Base-by-base conservation (phyloP, 2,797 vertebrate species). In the Bucorvus abyssinicus region DNA sequence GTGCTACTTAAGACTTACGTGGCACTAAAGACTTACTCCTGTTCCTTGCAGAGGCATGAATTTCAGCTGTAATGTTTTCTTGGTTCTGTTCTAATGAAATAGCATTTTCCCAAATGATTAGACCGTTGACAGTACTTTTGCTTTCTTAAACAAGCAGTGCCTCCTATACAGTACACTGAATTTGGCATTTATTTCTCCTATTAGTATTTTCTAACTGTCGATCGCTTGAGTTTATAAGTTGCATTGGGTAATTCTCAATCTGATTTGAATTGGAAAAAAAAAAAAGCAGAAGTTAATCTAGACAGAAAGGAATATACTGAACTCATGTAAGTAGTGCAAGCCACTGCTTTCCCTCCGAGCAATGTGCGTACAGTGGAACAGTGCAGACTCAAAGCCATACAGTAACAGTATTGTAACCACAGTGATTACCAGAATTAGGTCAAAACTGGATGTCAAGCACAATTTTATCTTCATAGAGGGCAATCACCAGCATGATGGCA, bases 401-500 rank as follows among this genome's bases (percentile, higher is more conserved):
- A 96, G 94, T 74, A 84, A 96, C 86, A 52, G 89, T 55, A 86
- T n/a, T 38, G 68, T 61, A 80, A 89, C 78, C 96, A 81, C 90
- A 90, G 89, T 77, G 93, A 95, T 92, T 88, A 93, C 96, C 71
- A 94, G 95, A 85, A 89, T 92, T 57, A 27, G 69, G 89, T 98
- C 98, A 99, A 93, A 99, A 99, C 92, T 98, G 98, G 94, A 99
- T 99, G 95, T 99, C 98, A 53, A 99, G 96, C 95, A 99, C 98
- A 40, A 99, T 99, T 96, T 98, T 98, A 93, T 99, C 99, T 98
- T 99, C 99, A 12, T 99, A 99, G 95, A 99, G 99, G 97, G 99
- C 99, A 84, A 99, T 99, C 96, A 99, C 98, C 97, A 99, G 98
- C 99, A 99, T 99, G 97, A 99, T 98, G 97, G 96, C 98, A 88